These are phyloP conservation scores for Tinea pellionella DNA, from an alignment of 2,888 invertebrate genomes.

Conservation along the genomic window DNA sequence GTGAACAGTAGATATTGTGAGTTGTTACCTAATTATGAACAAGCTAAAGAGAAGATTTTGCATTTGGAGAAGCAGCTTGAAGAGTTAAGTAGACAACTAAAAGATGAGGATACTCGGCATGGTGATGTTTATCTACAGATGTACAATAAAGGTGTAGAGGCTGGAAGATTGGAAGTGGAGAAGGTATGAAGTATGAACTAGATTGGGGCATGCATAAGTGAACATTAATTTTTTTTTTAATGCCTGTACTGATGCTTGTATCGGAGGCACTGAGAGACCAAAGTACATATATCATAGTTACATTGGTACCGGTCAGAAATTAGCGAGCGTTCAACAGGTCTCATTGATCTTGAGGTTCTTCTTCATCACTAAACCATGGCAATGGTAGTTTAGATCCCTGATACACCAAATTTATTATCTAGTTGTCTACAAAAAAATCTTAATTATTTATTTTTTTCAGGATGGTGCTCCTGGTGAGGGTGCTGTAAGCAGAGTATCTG, in stretches of 20 bases:
- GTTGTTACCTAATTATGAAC: conserved; percentile 78
- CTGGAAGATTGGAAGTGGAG: conserved; percentile 78
- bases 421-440: not conserved
- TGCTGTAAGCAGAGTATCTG: conserved; percentile 77
- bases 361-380: too few species aligned
- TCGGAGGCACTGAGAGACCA: too few species aligned
- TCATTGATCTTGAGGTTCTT: too few species aligned
- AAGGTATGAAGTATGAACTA: conserved; percentile 65
- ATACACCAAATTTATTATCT: conserved; percentile 9
- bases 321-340: too few species aligned
- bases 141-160: conserved; percentile 85
- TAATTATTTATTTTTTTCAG: conserved; percentile 30
- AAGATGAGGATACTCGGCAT: conserved; percentile 79
- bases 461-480: conserved; percentile 54
- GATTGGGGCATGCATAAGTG: too few species aligned
- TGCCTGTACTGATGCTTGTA: too few species aligned
- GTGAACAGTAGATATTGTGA: conserved; percentile 84
- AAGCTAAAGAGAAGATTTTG: conserved; percentile 77
- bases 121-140: conserved; percentile 83
- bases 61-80: conserved; percentile 79
- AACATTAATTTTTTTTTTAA: conserved; percentile 16
- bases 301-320: too few species aligned
- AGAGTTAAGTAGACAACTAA: conserved; percentile 74
- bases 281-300: too few species aligned
- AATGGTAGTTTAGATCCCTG: too few species aligned